A percentile compares a stretch with the other conserved stretches of the same genome.
These are phyloP conservation scores for Propithecus deckenii DNA, from an alignment of 2,797 vertebrate genomes.

Conservation along the genomic window DNA sequence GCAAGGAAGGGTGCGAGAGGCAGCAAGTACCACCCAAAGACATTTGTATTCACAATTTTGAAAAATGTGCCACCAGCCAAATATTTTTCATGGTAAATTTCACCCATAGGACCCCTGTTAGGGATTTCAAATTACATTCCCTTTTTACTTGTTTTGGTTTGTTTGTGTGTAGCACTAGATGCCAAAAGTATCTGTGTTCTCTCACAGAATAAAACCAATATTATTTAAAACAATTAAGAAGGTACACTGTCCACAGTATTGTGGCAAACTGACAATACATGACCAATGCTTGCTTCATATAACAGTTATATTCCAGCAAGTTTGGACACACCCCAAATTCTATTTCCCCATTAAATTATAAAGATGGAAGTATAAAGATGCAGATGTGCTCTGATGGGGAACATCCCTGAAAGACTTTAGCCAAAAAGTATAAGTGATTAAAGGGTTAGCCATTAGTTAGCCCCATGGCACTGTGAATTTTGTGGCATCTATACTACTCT, in stretches of 20 bases:
- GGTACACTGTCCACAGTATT: background rate
- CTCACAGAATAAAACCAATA: background rate
- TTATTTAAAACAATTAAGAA: background rate
- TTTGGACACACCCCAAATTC: background rate
- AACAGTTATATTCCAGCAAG: background rate
- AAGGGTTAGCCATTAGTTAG: background rate
- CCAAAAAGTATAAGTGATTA: background rate
- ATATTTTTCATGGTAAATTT: background rate
- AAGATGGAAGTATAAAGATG: background rate
- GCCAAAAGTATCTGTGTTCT: background rate
- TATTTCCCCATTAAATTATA: background rate
- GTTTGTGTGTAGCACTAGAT: background rate
- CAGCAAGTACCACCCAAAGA: background rate
- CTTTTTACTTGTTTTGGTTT: constrained; percentile 50
- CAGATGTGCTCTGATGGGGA: background rate
- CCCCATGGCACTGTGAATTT: background rate
- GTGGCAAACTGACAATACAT: background rate
- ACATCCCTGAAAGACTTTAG: background rate
- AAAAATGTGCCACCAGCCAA: background rate
- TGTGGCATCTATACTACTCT: fast-evolving
- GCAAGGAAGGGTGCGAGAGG: background rate
- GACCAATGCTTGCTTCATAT: background rate
- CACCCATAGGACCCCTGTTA: background rate
- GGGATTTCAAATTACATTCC: constrained; percentile 29
- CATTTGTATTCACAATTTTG: background rate